phyloP scores from a whole-genome alignment of 53 echinoderm and acorn worm species.

The Zoroaster sp. region DNA sequence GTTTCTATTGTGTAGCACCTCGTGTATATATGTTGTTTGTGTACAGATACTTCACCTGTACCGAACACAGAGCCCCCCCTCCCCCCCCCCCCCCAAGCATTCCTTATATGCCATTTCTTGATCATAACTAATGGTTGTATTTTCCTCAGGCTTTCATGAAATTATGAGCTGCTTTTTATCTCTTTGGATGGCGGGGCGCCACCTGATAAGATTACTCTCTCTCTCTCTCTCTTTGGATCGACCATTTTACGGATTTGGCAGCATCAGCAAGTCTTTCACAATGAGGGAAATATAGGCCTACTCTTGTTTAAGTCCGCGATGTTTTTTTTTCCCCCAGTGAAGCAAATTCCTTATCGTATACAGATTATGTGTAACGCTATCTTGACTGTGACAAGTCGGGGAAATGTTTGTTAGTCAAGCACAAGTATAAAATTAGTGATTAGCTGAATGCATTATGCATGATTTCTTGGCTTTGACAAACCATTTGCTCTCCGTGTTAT shows the following conservation, averaged over 20 bases:
- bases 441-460: too few species aligned
- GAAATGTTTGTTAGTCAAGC: neutral
- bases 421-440: too few species aligned
- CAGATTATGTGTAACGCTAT: neutral
- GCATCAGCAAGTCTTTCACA: neutral
- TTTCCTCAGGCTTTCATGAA: slow-evolving; percentile 1
- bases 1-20: too few species aligned
- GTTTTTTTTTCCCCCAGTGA: neutral
- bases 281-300: neutral
- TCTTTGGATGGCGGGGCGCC: too few species aligned
- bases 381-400: neutral
- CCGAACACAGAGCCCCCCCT: neutral
- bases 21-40: too few species aligned
- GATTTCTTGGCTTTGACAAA: too few species aligned
- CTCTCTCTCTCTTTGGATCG: neutral
- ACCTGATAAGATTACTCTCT: neutral
- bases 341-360: neutral
- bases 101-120: neutral
- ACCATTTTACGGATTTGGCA: neutral
- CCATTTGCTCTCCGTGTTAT: too few species aligned
- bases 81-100: neutral
- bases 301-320: neutral
- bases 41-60: neutral
- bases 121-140: slow-evolving; percentile 22
- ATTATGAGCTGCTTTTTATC: neutral